Percentiles rank a stretch among this genome's conserved stretches.
These are phyloP conservation scores for Chloroceryle amazona DNA, from an alignment of 2,797 vertebrate species.

Conservation along the genomic window DNA sequence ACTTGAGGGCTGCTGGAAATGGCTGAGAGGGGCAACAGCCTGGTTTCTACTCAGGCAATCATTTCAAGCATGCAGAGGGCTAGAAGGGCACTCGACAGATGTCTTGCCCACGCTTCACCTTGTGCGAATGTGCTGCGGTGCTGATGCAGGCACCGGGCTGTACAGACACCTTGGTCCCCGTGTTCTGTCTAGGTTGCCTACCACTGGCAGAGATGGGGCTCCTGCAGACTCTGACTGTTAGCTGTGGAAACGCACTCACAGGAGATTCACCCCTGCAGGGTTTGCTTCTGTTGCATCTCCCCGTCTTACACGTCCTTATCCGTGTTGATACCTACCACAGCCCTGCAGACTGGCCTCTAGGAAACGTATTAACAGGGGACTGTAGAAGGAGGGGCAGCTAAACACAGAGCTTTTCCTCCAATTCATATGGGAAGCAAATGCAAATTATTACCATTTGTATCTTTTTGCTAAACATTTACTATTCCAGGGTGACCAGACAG, in stretches of 20 bases:
- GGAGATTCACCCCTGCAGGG: neutral
- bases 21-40: neutral
- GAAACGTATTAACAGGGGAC: neutral
- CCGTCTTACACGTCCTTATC: neutral
- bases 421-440: neutral
- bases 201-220: neutral
- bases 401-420: neutral
- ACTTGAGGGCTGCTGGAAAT: neutral
- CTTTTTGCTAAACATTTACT: neutral
- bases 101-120: neutral
- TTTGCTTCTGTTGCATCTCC: neutral
- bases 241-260: neutral
- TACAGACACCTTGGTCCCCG: neutral
- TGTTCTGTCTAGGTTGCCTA: neutral
- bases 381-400: neutral
- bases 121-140: neutral
- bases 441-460: neutral
- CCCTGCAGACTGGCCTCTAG: neutral
- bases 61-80: neutral
- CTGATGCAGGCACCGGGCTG: accelerated
- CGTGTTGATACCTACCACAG: neutral
- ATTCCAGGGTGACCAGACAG: neutral
- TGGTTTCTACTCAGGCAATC: neutral
- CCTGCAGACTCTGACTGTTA: neutral
- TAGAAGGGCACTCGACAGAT: neutral